Percentiles rank a stretch among this genome's conserved stretches.
These are phyloP conservation scores for Nerophis ophidion DNA, from an alignment of 2,113 vertebrate genomes.

Conservation along the genomic window DNA sequence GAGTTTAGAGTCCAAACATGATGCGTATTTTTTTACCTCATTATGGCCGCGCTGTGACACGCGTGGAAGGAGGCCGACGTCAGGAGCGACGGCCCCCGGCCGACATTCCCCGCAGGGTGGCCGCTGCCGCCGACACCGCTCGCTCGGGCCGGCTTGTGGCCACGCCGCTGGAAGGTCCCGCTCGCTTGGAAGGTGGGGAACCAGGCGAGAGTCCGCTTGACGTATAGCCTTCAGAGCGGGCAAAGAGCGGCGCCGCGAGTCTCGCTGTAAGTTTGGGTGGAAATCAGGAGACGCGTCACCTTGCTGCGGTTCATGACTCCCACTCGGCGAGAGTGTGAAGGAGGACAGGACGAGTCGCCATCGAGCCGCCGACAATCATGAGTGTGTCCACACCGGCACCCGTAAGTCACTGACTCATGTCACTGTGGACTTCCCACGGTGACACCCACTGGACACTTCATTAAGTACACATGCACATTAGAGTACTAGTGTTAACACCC, in stretches of 20 bases:
- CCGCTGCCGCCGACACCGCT: constrained; percentile 47
- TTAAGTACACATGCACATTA: constrained; percentile 1
- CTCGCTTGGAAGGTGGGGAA: constrained; percentile 8
- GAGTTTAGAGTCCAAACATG: constrained; percentile 34
- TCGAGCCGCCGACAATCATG: constrained; percentile 51
- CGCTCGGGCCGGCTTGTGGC: constrained; percentile 30
- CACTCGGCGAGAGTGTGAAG: constrained; percentile 57
- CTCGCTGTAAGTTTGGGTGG: constrained; percentile 49
- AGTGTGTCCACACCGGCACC: constrained; percentile 61
- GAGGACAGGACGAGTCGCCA: constrained; percentile 67
- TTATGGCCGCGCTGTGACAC: constrained; percentile 48
- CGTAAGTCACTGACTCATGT: constrained; percentile 53
- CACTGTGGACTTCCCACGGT: constrained; percentile 30
- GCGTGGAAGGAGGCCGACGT: constrained; percentile 71
- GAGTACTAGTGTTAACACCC: too few relatives aligned
- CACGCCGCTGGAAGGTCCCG: constrained; percentile 47
- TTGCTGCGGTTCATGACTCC: constrained; percentile 71
- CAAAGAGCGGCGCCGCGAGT: constrained; percentile 17
- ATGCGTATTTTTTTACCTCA: constrained; percentile 59
- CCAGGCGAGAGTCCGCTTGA: background rate
- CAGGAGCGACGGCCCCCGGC: constrained; percentile 64
- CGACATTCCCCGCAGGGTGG: constrained; percentile 70
- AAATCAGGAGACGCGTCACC: constrained; percentile 68
- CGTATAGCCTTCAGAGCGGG: background rate
- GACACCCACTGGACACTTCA: constrained; percentile 6